A percentile compares a stretch with the other conserved stretches of the same genome.
Conservation (phyloP, 2,113 vertebrate species). For the Ciconia boyciana region DNA sequence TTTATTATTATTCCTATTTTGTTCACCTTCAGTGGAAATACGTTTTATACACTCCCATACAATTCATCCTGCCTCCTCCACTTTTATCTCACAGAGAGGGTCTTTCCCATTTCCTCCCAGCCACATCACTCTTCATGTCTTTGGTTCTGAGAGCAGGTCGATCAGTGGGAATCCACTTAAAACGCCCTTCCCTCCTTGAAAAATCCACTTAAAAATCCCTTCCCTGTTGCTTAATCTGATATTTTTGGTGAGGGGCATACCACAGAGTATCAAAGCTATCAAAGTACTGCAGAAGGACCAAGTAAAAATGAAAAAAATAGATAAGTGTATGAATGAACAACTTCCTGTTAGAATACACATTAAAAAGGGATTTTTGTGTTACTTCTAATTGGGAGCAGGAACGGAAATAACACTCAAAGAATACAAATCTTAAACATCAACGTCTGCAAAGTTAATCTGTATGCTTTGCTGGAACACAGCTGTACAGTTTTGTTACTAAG, state of each 20-base stretch:
- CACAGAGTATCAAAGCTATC: background rate
- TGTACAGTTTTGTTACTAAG: background rate
- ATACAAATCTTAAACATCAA: background rate
- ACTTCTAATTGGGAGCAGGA: background rate
- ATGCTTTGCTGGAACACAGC: background rate
- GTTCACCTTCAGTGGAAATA: background rate
- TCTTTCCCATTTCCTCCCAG: background rate
- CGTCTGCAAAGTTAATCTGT: background rate
- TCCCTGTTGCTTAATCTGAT: background rate
- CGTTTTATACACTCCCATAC: fast-evolving
- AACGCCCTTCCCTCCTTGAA: background rate
- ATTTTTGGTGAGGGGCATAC: background rate
- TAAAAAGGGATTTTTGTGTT: background rate
- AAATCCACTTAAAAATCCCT: background rate
- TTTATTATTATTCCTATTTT: background rate
- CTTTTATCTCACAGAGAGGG: background rate
- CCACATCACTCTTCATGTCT: too few relatives aligned
- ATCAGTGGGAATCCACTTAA: background rate
- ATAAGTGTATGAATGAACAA: background rate
- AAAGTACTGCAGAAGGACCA: background rate
- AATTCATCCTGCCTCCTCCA: background rate
- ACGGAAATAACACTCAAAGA: background rate
- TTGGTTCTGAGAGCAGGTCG: background rate
- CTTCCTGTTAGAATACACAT: background rate
- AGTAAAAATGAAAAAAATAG: background rate